Conservation (phyloP, 2,797 vertebrate genomes). For the Poecilia gillii region DNA sequence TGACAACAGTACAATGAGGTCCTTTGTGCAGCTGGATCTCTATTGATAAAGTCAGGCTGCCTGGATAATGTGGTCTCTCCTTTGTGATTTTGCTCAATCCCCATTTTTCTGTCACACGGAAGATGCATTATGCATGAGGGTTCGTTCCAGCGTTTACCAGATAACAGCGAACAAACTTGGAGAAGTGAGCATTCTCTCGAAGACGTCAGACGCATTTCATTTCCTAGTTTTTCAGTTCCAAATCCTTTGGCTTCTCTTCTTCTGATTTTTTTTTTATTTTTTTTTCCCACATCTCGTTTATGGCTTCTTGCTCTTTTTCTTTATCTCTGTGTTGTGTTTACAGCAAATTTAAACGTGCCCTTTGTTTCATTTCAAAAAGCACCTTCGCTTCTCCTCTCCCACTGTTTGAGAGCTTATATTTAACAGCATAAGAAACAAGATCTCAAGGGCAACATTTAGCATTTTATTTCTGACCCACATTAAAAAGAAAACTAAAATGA, state of each 20-base stretch:
- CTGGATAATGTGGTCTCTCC: conserved; percentile 50
- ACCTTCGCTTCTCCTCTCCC: conserved; percentile 18
- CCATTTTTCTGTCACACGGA: conserved; percentile 51
- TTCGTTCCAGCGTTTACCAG: conserved; percentile 44
- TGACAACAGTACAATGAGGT: conserved; percentile 34
- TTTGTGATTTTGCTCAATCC: conserved; percentile 32
- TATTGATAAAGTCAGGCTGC: conserved; percentile 47
- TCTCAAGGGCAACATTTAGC: conserved; percentile 56
- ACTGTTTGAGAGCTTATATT: conserved; percentile 56
- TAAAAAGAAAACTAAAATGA: conserved; percentile 34
- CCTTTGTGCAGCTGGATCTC: conserved; percentile 23
- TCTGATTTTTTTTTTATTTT: background rate
- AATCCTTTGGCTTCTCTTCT: conserved; percentile 14
- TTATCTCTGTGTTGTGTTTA: conserved; percentile 20
- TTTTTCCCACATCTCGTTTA: background rate
- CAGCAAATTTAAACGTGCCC: conserved; percentile 21
- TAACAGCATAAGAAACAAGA: conserved; percentile 39
- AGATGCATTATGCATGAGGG: conserved; percentile 56
- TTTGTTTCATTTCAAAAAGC: conserved; percentile 32
- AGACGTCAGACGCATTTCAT: background rate
- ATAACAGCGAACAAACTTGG: conserved; percentile 42
- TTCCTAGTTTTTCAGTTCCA: conserved; percentile 5
- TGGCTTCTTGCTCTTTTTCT: background rate
- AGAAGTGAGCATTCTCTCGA: conserved; percentile 5
- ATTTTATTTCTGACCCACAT: conserved; percentile 50